Evolutionary conservation across 2,888 invertebrate genomes (phyloP), one percentile per base, ranked within the genome.

Genomic region (Melanophora roralis): DNA sequence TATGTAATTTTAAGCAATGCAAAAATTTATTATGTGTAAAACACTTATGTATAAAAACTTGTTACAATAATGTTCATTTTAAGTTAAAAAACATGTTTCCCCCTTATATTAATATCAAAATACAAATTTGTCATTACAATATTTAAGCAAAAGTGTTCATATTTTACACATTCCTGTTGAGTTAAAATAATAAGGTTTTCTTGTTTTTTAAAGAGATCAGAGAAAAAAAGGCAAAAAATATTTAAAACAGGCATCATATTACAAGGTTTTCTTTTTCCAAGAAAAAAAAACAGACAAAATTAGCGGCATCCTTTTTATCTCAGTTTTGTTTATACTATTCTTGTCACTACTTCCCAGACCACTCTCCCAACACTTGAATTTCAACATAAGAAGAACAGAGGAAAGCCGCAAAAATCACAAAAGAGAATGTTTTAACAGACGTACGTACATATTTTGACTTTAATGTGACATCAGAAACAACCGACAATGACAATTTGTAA

Each of bases 401-500:
- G 69, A 78, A 78, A 77, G 76, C 76, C 76, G 76, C 76, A 77
- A 71, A 76, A 71, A 71, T 69, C 57, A 49, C 32, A 76, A 23
- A 57, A 69, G 62, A 47, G 57, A 69, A 71, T 49, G 76, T 69
- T 69, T 69, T 67, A 80, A 68, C 60, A 27, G n/a, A n/a, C n/a
- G n/a, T n/a, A 27, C 27, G 6, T 27, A 6, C 27, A 68, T 80
- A 64, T 76, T 76, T 67, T 80, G 80, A 80, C 80, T 72, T 76
- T 59, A 76, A 75, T 65, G 72, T 72, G 80, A 72, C 76, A 80
- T 76, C 65, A 68, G 69, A 45, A 62, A 77, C 67, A 76, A 64
- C 72, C 72, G 72, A 73, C 80, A 80, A 67, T 77, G 80, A 72
- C 80, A 80, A 72, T 80, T 80, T 72, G 68, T 80, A 77, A 80